These are phyloP conservation scores for Julus scandinavius DNA, from an alignment of 2,888 invertebrate species.

Conservation along the genomic window DNA sequence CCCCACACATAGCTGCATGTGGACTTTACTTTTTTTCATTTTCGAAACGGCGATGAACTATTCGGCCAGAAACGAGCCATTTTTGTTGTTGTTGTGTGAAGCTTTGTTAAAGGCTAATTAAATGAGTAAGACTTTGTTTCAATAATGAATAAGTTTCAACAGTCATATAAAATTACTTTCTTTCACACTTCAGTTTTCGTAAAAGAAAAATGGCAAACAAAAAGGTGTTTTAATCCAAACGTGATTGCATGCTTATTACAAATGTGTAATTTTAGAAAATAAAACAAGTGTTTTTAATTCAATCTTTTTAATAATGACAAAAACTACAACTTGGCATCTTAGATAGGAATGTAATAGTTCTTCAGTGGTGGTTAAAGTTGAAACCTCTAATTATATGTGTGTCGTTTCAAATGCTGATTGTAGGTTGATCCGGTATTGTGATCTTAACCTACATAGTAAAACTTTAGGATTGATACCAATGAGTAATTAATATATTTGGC, in stretches of 20 bases:
- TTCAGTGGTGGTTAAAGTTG: too few relatives aligned
- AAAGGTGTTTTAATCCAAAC: not conserved
- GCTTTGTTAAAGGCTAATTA: too few relatives aligned
- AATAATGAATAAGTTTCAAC: too few relatives aligned
- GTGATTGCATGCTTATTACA: not conserved
- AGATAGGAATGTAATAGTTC: too few relatives aligned
- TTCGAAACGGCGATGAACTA: too few relatives aligned
- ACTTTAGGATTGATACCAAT: not conserved
- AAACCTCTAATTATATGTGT: too few relatives aligned
- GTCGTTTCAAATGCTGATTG: not conserved
- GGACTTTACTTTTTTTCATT: too few relatives aligned
- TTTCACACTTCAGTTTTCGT: not conserved
- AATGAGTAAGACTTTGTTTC: too few relatives aligned
- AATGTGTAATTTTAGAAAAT: slow-evolving; percentile 54
- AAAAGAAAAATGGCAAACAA: not conserved
- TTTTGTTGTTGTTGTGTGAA: too few relatives aligned
- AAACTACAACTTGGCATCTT: too few relatives aligned
- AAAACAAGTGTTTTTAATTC: not conserved
- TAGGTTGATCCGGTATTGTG: not conserved
- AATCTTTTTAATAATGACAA: not conserved
- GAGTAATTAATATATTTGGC: not conserved
- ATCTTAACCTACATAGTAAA: not conserved
- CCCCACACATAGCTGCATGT: too few relatives aligned
- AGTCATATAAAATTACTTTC: not conserved
- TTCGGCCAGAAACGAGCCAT: too few relatives aligned